These are phyloP conservation scores for Microctonus brassicae DNA, from an alignment of 2,888 invertebrate species.

Conservation along the genomic window DNA sequence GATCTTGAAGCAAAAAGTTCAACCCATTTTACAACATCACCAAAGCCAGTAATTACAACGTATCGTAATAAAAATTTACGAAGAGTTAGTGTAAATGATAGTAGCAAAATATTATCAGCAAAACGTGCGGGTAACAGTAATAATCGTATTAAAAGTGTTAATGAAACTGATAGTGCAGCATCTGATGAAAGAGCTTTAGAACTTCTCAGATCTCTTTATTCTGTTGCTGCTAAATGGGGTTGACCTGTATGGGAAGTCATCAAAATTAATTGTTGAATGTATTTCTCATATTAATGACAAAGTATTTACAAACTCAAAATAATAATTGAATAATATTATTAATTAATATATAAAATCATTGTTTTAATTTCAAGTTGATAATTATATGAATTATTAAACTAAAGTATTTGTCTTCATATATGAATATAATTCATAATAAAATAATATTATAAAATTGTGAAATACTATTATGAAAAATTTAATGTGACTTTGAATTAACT, in stretches of 20 bases:
- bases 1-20: conserved; percentile 18
- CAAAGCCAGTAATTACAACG: conserved; percentile 57
- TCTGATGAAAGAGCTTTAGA: conserved; percentile 86
- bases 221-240: conserved; percentile 87
- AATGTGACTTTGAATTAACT: not conserved
- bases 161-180: conserved; percentile 65
- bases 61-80: conserved; percentile 60
- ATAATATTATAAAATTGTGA: not conserved
- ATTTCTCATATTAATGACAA: not conserved
- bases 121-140: conserved; percentile 57
- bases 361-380: not conserved
- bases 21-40: conserved; percentile 39
- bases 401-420: not conserved
- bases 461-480: not conserved
- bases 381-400: not conserved
- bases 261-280: not conserved
- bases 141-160: conserved; percentile 64
- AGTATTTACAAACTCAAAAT: not conserved
- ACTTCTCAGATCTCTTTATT: conserved; percentile 85
- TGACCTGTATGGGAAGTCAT: conserved; percentile 56
- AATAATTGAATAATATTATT: not conserved
- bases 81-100: conserved; percentile 59
- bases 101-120: conserved; percentile 56
- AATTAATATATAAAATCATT: not conserved
- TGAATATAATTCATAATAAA: not conserved